A percentile compares a stretch with the other conserved stretches of the same genome.
phyloP scores from a whole-genome alignment of 2,888 invertebrate species.

The Parnassius apollo region DNA sequence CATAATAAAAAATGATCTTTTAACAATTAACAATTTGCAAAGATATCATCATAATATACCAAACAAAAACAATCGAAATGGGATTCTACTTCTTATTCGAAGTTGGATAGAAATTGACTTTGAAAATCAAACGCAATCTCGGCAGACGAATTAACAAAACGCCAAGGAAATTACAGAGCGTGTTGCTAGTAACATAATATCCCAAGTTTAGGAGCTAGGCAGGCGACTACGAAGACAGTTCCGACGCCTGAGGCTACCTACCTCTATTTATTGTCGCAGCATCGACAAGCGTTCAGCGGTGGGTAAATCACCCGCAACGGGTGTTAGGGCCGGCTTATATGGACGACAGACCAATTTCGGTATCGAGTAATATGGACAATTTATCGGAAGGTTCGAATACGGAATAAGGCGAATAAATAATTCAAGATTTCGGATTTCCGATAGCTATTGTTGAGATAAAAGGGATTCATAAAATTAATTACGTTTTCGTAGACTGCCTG shows the following conservation, averaged over 20 bases:
- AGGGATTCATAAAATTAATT: neutral
- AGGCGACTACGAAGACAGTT: constrained; percentile 10
- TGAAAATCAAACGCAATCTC: neutral
- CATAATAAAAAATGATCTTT: no score
- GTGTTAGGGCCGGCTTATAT: constrained; percentile 41
- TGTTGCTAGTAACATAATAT: constrained; percentile 22
- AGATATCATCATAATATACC: no score
- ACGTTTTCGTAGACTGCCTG: neutral
- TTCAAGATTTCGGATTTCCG: constrained; percentile 10
- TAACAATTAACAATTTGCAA: no score
- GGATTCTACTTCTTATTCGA: no score
- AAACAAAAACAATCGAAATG: no score
- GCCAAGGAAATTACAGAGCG: neutral
- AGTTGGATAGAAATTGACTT: no score
- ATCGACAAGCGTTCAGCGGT: constrained; percentile 38
- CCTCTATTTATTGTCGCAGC: constrained; percentile 55
- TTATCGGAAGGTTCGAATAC: constrained; percentile 17
- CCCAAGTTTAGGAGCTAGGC: constrained; percentile 8
- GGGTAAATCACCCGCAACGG: constrained; percentile 48
- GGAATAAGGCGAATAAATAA: constrained; percentile 17
- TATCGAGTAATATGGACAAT: constrained; percentile 16
- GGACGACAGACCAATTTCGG: constrained; percentile 31
- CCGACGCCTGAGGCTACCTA: constrained; percentile 43
- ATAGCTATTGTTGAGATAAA: constrained; percentile 15
- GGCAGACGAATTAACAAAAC: constrained; percentile 1